Evolutionary conservation across 2,888 invertebrate genomes (phyloP).

Genomic region (Sinopyrophorus schimmeli): DNA sequence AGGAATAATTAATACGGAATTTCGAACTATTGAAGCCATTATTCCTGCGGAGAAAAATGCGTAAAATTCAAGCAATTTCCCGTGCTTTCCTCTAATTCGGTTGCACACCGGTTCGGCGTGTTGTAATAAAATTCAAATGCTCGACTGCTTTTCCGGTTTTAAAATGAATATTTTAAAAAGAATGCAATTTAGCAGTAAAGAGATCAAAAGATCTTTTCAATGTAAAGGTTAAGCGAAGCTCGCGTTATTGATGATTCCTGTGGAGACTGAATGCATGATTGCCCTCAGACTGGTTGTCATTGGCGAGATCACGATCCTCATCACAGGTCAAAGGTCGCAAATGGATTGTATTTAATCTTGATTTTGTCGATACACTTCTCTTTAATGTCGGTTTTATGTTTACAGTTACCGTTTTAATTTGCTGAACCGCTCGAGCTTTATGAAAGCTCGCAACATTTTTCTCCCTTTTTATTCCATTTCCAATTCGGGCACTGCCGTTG

Average conservation of each 20-base stretch:
- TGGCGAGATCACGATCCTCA: constrained; percentile 27
- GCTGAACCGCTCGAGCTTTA: background rate
- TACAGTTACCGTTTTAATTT: constrained; percentile 14
- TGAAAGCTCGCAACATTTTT: background rate
- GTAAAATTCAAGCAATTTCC: too few species aligned
- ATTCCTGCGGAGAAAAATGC: too few species aligned
- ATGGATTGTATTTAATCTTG: constrained; percentile 27
- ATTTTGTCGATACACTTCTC: constrained; percentile 22
- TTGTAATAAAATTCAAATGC: too few species aligned
- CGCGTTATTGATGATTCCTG: constrained; percentile 29
- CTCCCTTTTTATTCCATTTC: too few species aligned
- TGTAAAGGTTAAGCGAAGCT: constrained; percentile 27
- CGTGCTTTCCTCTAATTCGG: too few species aligned
- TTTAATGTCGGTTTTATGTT: constrained; percentile 17
- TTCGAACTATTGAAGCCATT: too few species aligned
- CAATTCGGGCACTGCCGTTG: too few species aligned
- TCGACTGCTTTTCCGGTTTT: too few species aligned
- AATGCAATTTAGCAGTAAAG: constrained; percentile 24
- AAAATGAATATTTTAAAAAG: constrained; percentile 11
- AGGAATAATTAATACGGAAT: too few species aligned
- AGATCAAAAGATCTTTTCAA: constrained; percentile 27
- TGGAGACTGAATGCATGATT: constrained; percentile 29
- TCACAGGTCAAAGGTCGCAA: constrained; percentile 25
- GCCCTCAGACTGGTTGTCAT: constrained; percentile 29
- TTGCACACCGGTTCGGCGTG: too few species aligned